Conservation (phyloP, 2,797 vertebrate genomes). For the Chelmon rostratus region DNA sequence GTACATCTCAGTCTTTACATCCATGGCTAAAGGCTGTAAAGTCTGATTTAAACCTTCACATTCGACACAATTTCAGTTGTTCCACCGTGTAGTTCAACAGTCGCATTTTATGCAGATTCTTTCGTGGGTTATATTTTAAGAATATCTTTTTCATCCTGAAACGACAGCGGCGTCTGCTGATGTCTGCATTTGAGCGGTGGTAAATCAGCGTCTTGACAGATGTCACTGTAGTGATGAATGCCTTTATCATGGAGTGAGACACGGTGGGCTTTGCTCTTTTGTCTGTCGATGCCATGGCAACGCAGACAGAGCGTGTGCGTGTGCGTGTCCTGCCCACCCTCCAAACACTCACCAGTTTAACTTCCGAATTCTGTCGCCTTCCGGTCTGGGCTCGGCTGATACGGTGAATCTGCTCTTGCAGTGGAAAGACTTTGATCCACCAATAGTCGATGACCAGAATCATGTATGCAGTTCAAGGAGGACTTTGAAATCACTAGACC, state of each 20-base stretch:
- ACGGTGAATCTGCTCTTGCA: constrained; percentile 26
- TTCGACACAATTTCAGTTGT: constrained; percentile 13
- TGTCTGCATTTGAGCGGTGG: constrained; percentile 40
- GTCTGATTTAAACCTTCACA: constrained; percentile 33
- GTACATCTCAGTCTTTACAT: constrained; percentile 3
- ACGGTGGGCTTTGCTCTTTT: constrained; percentile 52
- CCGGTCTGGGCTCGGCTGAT: constrained; percentile 19
- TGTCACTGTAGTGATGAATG: constrained; percentile 66
- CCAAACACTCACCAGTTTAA: constrained; percentile 41
- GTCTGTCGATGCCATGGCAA: constrained; percentile 67
- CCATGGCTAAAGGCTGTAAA: background rate
- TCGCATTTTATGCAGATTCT: constrained; percentile 11
- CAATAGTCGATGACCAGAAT: constrained; percentile 36
- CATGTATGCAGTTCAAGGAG: constrained; percentile 43
- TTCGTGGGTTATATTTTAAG: constrained; percentile 20
- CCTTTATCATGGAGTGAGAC: constrained; percentile 44
- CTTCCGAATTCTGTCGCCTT: constrained; percentile 20
- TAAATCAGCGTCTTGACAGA: constrained; percentile 59
- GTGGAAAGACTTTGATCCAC: constrained; percentile 37
- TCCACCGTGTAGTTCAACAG: background rate
- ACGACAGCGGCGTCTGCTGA: constrained; percentile 33
- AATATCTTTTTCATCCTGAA: constrained; percentile 30
- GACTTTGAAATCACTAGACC: constrained; percentile 35
- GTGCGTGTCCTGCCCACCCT: constrained; percentile 47
- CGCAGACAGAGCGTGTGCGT: constrained; percentile 23